Conservation (phyloP, 1,140 invertebrate species). For the Delia radicum region DNA sequence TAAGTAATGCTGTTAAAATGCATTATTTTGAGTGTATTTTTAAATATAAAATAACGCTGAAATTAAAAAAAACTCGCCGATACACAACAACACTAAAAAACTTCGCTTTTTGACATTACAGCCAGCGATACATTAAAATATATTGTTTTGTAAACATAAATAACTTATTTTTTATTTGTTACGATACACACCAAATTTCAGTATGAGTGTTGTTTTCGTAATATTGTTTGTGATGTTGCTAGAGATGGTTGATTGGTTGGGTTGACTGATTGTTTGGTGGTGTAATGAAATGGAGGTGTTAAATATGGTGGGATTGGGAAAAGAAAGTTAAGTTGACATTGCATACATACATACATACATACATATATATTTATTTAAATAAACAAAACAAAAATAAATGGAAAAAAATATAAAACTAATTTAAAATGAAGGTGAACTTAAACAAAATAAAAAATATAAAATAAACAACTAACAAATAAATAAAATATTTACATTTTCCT, state of each 20-base stretch:
- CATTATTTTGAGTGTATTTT: too few relatives aligned
- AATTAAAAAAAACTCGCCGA: too few relatives aligned
- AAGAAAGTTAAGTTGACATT: background rate
- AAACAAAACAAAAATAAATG: background rate
- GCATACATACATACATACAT: background rate
- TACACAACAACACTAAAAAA: too few relatives aligned
- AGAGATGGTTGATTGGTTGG: too few relatives aligned
- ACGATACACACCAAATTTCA: too few relatives aligned
- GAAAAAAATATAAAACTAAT: background rate
- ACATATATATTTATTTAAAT: background rate
- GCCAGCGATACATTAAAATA: too few relatives aligned
- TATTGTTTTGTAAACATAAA: too few relatives aligned
- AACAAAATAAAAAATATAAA: background rate
- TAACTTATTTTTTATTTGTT: too few relatives aligned
- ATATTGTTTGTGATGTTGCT: background rate
- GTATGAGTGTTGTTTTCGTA: background rate
- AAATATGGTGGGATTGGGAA: background rate
- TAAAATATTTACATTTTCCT: constrained; percentile 24
- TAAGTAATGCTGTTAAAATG: too few relatives aligned
- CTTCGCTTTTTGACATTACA: too few relatives aligned
- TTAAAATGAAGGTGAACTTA: background rate
- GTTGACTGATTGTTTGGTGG: too few relatives aligned
- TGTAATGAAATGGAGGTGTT: background rate
- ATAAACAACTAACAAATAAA: constrained; percentile 6
- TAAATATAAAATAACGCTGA: too few relatives aligned